A percentile compares a stretch with the other conserved stretches of the same genome.
Evolutionary conservation across 2,888 invertebrate species (phyloP).

Genomic region (Phyllotreta striolata): DNA sequence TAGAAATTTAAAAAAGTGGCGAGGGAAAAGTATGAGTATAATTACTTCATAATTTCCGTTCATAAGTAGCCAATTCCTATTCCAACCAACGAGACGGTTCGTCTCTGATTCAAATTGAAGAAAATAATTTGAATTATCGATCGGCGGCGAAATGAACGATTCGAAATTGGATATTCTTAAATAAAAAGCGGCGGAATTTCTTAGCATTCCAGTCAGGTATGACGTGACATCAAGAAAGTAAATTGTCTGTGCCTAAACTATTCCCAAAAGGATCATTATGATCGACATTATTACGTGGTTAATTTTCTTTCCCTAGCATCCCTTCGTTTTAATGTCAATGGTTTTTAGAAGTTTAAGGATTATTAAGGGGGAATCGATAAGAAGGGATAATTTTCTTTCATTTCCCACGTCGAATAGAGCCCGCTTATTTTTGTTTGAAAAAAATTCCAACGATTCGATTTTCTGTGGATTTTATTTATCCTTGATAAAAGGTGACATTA

Average conservation of each 20-base stretch:
- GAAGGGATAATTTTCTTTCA: constrained; percentile 7
- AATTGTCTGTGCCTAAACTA: constrained; percentile 46
- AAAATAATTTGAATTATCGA: constrained; percentile 36
- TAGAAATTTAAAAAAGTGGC: constrained; percentile 14
- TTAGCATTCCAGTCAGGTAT: constrained; percentile 45
- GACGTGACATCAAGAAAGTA: constrained; percentile 43
- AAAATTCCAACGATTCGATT: too few species aligned
- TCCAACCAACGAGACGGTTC: constrained; percentile 24
- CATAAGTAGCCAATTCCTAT: constrained; percentile 32
- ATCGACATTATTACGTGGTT: constrained; percentile 51
- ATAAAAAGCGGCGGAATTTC: constrained; percentile 27
- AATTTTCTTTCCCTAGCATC: constrained; percentile 46
- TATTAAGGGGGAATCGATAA: constrained; percentile 26
- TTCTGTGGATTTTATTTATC: too few species aligned
- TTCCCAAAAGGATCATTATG: constrained; percentile 49
- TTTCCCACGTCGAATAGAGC: too few species aligned
- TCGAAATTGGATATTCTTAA: constrained; percentile 34
- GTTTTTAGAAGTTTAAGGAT: constrained; percentile 5
- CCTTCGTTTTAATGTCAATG: constrained; percentile 30
- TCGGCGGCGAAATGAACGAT: constrained; percentile 27
- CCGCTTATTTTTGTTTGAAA: too few species aligned
- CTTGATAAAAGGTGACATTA: too few species aligned
- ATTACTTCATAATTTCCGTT: constrained; percentile 33
- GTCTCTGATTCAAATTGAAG: constrained; percentile 34
- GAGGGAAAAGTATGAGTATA: constrained; percentile 18